Conservation (phyloP, 2,888 invertebrate genomes). For the Itoplectis maculator region DNA sequence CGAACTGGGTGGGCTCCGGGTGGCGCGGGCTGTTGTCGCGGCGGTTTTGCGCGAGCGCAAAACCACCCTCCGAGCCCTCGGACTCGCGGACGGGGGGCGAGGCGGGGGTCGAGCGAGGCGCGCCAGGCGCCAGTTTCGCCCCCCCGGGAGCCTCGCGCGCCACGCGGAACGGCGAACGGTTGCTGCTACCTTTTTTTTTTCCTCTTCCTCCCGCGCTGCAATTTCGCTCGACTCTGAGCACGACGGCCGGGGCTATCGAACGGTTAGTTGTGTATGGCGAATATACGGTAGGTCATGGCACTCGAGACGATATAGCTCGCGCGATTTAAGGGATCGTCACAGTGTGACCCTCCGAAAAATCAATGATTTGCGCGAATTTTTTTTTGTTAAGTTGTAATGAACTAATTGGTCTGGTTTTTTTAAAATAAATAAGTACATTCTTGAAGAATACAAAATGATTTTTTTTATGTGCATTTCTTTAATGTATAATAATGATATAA, state of each 20-base stretch:
- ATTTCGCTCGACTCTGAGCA: constrained; percentile 27
- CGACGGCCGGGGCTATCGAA: constrained; percentile 50
- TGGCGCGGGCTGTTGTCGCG: constrained; percentile 29
- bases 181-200: not conserved
- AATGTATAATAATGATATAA: too few species aligned
- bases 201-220: constrained; percentile 3
- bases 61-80: constrained; percentile 57
- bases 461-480: too few species aligned
- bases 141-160: constrained; percentile 8
- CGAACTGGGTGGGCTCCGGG: constrained; percentile 65
- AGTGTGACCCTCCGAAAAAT: too few species aligned
- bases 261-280: constrained; percentile 30
- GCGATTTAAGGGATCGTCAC: too few species aligned
- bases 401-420: too few species aligned
- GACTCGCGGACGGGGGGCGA: too few species aligned
- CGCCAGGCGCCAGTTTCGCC: constrained; percentile 54
- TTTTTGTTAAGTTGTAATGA: too few species aligned
- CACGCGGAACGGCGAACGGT: not conserved
- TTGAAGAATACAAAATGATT: too few species aligned
- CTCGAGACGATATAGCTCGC: constrained; percentile 29
- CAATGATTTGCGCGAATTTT: too few species aligned
- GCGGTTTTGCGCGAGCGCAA: constrained; percentile 63
- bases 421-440: too few species aligned
- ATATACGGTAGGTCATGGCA: constrained; percentile 64
- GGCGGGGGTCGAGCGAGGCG: too few species aligned